Base-by-base conservation (phyloP, 1,140 invertebrate species). In the Drosophila aff. region DNA sequence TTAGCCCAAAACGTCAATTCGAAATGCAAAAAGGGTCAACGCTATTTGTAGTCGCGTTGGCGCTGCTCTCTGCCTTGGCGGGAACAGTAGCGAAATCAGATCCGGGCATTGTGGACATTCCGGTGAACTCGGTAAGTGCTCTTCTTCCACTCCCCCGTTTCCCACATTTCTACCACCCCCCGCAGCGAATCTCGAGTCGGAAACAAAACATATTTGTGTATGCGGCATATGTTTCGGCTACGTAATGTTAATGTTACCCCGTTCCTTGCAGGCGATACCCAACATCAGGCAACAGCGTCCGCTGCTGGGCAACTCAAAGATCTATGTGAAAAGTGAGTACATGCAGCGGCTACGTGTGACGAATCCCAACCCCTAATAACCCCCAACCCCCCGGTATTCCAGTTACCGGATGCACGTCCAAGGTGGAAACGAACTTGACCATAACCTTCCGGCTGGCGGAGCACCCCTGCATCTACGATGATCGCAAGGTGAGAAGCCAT, bases 241-340 rank as follows among this genome's bases (percentile, higher is more conserved):
- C 40, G 41, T 66, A 59, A 76, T 23, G 21, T 60, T 49, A 65
- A 63, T 52, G 50, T 33, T 33, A 21, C 41, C 0, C 13, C 13
- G 10, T 33, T 16, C 47, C 53, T 33, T 1, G 28, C 40, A 87
- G 83, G 76, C 71, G 46, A 43, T 76, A 7, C 65, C 81, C 31
- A 73, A 77, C 18, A 59, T 79, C 31, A 59, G 61, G n/a, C 84
- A 91, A 44, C 81, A 87, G 63, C 81, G 91, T 36, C 87, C 91
- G 0, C 55, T 92, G 15, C 55, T 92, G 50, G 82, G 67, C 15
- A 75, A 80, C 41, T 90, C 91, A 0, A 81, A 81, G 26, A 91
- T 92, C 28, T 92, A 82, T 47, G 78, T 83, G 11, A 80, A 92
- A 76, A 64, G 91, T 92, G 59, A 91, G 89, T 76, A 74, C 43